Evolutionary conservation across 2,113 vertebrate species (phyloP).

Genomic region (Tonatia bakeri): DNA sequence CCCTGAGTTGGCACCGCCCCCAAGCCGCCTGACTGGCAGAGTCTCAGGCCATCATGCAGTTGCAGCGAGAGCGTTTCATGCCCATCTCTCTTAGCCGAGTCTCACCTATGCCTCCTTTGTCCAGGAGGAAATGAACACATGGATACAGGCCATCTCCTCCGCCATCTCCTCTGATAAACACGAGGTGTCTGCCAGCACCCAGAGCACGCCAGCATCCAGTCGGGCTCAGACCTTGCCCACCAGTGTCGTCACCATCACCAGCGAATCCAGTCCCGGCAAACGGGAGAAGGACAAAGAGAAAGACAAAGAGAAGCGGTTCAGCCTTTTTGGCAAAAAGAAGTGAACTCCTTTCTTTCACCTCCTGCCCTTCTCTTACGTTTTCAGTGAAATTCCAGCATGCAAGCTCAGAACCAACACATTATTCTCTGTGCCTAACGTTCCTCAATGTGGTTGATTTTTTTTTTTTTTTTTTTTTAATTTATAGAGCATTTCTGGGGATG

Average conservation of each 20-base stretch:
- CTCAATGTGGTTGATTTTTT: slow-evolving; percentile 86
- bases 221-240: slow-evolving; percentile 94
- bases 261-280: slow-evolving; percentile 94
- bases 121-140: slow-evolving; percentile 98
- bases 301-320: slow-evolving; percentile 98
- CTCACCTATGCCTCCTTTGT: slow-evolving; percentile 38
- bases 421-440: slow-evolving; percentile 93
- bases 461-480: slow-evolving; percentile 82
- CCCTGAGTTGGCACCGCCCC: not conserved
- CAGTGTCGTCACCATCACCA: slow-evolving; percentile 87
- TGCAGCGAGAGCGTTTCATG: fast-evolving
- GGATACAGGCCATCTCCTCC: slow-evolving; percentile 95
- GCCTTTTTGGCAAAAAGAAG: slow-evolving; percentile 98
- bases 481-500: slow-evolving; percentile 82
- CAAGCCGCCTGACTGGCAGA: fast-evolving
- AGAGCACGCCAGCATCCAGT: slow-evolving; percentile 92
- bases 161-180: slow-evolving; percentile 87
- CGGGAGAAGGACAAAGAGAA: slow-evolving; percentile 94
- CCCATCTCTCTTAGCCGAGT: not conserved
- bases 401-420: slow-evolving; percentile 94
- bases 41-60: fast-evolving
- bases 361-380: slow-evolving; percentile 85
- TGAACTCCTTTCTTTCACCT: slow-evolving; percentile 83
- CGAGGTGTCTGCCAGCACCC: slow-evolving; percentile 86
- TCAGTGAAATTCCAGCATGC: slow-evolving; percentile 94